These are phyloP conservation scores for Carduelis carduelis DNA, from an alignment of 2,797 vertebrate genomes.

Conservation along the genomic window DNA sequence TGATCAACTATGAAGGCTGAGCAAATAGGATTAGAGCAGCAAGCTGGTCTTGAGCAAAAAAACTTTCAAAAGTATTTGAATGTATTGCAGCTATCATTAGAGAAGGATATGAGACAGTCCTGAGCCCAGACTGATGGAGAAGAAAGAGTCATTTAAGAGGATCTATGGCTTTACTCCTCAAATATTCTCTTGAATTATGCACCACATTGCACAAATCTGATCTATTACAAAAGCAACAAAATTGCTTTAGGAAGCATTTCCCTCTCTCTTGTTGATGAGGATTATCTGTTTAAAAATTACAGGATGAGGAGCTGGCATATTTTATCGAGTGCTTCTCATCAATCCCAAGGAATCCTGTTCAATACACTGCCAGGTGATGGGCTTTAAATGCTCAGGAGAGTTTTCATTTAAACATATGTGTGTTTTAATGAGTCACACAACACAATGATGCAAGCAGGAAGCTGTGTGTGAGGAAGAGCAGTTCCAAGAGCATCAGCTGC, in stretches of 20 bases:
- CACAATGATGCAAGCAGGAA: not conserved
- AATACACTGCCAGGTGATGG: not conserved
- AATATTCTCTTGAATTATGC: not conserved
- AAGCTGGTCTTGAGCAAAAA: not conserved
- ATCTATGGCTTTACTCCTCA: not conserved
- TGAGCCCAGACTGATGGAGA: not conserved
- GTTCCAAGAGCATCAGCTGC: not conserved
- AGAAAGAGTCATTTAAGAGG: not conserved
- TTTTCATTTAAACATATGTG: not conserved
- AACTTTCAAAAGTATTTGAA: not conserved
- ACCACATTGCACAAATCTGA: not conserved
- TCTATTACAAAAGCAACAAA: not conserved
- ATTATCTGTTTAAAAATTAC: conserved; percentile 9
- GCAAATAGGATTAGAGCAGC: not conserved
- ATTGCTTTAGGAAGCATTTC: not conserved
- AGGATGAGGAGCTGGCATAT: not conserved
- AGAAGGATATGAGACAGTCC: not conserved
- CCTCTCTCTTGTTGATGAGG: not conserved
- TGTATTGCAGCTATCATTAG: not conserved
- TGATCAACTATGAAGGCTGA: not conserved
- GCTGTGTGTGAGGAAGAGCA: not conserved
- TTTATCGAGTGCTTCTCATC: not conserved
- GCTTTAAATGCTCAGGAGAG: not conserved
- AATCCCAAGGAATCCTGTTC: not conserved
- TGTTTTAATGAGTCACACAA: not conserved